These are phyloP conservation scores for Bactericera cockerelli DNA, from an alignment of 1,140 invertebrate genomes.

Conservation along the genomic window DNA sequence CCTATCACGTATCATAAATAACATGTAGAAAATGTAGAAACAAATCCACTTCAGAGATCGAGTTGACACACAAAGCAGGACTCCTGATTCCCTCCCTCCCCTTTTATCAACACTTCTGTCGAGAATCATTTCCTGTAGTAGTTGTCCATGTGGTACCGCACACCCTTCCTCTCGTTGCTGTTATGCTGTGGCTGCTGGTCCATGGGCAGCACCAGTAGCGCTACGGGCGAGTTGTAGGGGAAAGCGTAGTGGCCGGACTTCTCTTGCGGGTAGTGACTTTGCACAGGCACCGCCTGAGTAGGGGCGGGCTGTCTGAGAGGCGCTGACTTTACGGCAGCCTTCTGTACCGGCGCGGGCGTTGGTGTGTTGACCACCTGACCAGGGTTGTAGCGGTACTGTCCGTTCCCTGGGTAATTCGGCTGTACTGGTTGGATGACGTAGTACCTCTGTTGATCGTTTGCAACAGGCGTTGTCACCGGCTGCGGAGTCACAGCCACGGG, in stretches of 20 bases:
- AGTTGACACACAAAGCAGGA: no score
- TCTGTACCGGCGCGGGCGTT: background rate
- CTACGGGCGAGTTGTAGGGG: constrained; percentile 3
- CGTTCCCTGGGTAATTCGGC: background rate
- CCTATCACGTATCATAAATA: no score
- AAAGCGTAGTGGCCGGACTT: background rate
- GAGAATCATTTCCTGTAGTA: background rate
- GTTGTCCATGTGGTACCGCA: background rate
- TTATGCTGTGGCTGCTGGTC: background rate
- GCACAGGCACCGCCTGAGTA: background rate
- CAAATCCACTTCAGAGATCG: no score
- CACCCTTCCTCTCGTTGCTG: background rate
- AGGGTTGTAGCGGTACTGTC: background rate
- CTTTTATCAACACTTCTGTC: no score
- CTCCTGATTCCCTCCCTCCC: no score
- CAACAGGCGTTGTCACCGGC: background rate
- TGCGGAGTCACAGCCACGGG: background rate
- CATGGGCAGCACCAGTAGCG: background rate
- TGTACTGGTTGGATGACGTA: background rate
- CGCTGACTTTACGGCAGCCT: background rate
- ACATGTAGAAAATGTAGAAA: no score
- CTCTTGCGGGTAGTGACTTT: background rate
- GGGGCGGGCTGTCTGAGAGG: background rate
- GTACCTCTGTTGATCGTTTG: background rate
- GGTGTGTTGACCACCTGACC: background rate